Base-by-base conservation (phyloP, 2,797 vertebrate genomes). In the Calcarius lapponicus region DNA sequence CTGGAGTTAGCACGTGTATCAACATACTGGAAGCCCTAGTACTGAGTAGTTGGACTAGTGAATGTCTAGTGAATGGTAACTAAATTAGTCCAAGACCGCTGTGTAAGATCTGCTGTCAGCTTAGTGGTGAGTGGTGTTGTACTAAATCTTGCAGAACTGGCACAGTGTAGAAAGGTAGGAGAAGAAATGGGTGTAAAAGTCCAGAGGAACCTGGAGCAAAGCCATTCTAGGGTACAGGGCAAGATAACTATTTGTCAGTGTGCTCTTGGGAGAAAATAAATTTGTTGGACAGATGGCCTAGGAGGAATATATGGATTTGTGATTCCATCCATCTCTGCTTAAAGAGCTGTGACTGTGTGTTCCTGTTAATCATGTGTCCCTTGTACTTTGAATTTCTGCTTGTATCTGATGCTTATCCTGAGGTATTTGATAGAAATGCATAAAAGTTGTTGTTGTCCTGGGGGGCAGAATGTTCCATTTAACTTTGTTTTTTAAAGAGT, bases 391-490 rank as follows among this genome's bases (percentile, higher is more conserved):
- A 69, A 88, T 86, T 92, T 88, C 32, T 90, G 11, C 83, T 80
- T 80, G 42, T 69, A 94, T 67, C 47, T 90, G 58, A 86, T 0
- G 5, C 45, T 79, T 90, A 72, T 40, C n/a, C 31, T 75, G 53
- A 92, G 54, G 58, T 94, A 84, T 96, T 83, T 79, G 75, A 47
- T 58, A 56, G 69, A 94, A 80, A 51, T 48, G 22, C 60, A n/a
- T 74, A 56, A 19, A 88, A 83, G 66, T 90, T 95, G 40, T 74
- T 94, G 50, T 53, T 94, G 61, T 92, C 82, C 76, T 79, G 34
- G 10, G 48, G 69, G 79, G 13, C 38, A 79, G 36, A 91, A 75
- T 81, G 69, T 90, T 95, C 47, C 54, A 58, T 61, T 69, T 92
- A 38, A 40, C 24, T 71, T 90, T 7, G 56, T 65, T 61, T 92